A percentile compares a stretch with the other conserved stretches of the same genome.
phyloP scores from a whole-genome alignment of 1,140 invertebrate species.

The Cecropterus lyciades region DNA sequence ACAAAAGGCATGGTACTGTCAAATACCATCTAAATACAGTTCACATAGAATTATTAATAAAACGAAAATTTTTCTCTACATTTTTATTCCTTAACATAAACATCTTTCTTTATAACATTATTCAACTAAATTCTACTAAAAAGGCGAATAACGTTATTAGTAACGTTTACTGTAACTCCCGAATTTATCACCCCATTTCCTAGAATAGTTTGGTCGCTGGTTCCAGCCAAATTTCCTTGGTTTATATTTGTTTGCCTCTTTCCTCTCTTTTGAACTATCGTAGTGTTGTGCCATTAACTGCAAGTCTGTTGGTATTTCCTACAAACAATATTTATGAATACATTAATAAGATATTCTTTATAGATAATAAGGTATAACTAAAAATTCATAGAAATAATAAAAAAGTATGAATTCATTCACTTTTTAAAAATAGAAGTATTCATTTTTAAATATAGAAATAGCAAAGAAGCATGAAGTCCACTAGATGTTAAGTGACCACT shows the following conservation, averaged over 20 bases:
- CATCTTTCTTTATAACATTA: not conserved
- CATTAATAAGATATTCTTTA: too few relatives aligned
- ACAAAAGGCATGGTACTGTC: too few relatives aligned
- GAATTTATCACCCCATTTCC: conserved; percentile 46
- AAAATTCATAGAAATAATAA: too few relatives aligned
- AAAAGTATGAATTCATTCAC: too few relatives aligned
- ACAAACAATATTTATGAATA: conserved; percentile 37
- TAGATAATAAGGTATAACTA: too few relatives aligned
- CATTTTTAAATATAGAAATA: too few relatives aligned
- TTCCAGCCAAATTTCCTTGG: conserved; percentile 40
- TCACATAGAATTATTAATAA: not conserved
- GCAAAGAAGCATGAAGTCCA: too few relatives aligned
- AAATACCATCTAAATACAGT: not conserved
- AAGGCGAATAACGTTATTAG: conserved; percentile 12
- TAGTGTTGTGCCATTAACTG: conserved; percentile 48
- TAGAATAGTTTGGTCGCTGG: conserved; percentile 16
- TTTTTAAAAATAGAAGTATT: too few relatives aligned
- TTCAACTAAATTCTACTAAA: conserved; percentile 2
- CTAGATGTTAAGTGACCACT: too few relatives aligned
- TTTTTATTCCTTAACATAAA: conserved; percentile 13
- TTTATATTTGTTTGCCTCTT: conserved; percentile 46
- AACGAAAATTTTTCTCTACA: not conserved
- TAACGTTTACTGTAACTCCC: conserved; percentile 37
- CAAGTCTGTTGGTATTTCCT: conserved; percentile 66
- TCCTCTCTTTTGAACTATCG: conserved; percentile 41